Conservation (phyloP, 1,140 invertebrate species). For the Wiebesia pumilae region DNA sequence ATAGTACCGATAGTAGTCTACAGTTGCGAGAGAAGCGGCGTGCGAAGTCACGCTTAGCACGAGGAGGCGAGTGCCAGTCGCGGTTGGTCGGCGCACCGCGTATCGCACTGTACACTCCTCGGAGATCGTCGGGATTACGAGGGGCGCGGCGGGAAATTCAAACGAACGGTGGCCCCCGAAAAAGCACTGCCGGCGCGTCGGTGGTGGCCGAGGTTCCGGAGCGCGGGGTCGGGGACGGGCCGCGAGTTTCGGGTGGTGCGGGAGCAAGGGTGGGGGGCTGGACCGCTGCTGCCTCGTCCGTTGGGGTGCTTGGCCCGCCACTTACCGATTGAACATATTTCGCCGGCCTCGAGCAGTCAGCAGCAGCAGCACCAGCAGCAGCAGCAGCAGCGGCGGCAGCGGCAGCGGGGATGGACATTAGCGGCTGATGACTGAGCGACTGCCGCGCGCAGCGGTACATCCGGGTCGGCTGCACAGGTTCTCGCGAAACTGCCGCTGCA, state of each 20-base stretch:
- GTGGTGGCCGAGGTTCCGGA: background rate
- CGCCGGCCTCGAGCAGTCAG: conserved; percentile 66
- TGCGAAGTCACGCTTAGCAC: background rate
- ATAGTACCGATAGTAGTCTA: background rate
- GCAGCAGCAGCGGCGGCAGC: conserved; percentile 53
- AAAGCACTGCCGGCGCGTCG: background rate
- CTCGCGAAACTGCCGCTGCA: conserved; percentile 74
- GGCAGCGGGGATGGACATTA: conserved; percentile 69
- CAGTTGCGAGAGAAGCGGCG: background rate
- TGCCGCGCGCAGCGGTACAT: conserved; percentile 59
- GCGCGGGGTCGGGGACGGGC: background rate
- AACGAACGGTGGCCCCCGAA: background rate
- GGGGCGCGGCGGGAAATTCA: background rate
- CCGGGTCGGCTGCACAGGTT: conserved; percentile 71
- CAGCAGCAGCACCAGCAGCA: conserved; percentile 68
- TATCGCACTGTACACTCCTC: background rate
- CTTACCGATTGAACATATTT: conserved; percentile 77
- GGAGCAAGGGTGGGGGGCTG: background rate
- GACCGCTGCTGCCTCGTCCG: background rate
- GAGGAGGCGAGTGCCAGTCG: background rate
- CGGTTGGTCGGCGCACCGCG: background rate
- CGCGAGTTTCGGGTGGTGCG: background rate
- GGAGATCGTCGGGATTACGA: background rate
- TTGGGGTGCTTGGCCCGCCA: conserved; percentile 46
- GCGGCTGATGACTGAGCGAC: conserved; percentile 68